Percentiles rank a stretch among this genome's conserved stretches.
These are phyloP conservation scores for Gonioctena quinquepunctata DNA, from an alignment of 1,140 invertebrate species.

Conservation along the genomic window DNA sequence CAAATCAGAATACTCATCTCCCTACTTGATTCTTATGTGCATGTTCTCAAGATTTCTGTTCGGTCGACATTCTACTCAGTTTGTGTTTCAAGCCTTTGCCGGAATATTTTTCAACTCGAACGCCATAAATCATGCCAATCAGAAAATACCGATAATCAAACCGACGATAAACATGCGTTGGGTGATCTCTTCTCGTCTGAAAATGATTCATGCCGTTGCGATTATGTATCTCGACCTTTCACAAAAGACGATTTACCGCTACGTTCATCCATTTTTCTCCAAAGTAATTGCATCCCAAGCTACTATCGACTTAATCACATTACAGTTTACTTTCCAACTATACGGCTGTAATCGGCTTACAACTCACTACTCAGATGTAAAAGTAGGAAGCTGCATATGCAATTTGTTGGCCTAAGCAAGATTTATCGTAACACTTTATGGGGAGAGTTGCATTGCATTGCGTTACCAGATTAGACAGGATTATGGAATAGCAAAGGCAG, in stretches of 20 bases:
- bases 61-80: too few species aligned
- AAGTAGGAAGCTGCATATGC: background rate
- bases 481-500: background rate
- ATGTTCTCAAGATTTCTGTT: too few species aligned
- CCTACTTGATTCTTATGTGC: too few species aligned
- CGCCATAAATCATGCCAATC: background rate
- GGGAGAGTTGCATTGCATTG: background rate
- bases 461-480: background rate
- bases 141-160: background rate
- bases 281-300: background rate
- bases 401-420: background rate
- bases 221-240: background rate
- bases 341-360: background rate
- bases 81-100: too few species aligned
- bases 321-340: background rate
- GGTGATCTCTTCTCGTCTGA: background rate
- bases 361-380: background rate
- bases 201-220: background rate
- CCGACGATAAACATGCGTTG: background rate
- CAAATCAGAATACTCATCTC: too few species aligned
- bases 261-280: background rate
- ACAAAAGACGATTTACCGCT: background rate
- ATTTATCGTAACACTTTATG: background rate
- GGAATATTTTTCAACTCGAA: too few species aligned
- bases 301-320: background rate